These are phyloP conservation scores for Lacerta bilineata DNA, from an alignment of 2,797 vertebrate genomes.

Conservation along the genomic window DNA sequence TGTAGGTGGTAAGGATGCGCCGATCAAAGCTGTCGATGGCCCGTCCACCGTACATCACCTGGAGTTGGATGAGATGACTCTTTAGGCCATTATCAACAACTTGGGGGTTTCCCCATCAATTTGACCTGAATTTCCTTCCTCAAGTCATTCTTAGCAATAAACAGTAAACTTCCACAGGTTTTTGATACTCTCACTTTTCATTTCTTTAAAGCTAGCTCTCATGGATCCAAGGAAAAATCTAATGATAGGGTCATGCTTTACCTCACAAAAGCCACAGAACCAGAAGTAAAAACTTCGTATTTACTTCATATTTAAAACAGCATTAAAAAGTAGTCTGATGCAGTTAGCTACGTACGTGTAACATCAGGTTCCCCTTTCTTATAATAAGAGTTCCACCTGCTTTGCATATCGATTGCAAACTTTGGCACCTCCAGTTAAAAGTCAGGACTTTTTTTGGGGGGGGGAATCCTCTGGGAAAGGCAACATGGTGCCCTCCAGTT, in stretches of 20 bases:
- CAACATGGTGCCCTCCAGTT: too few species aligned
- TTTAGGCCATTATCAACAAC: background rate
- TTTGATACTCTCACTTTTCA: background rate
- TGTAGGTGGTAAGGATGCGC: conserved; percentile 91
- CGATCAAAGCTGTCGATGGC: conserved; percentile 96
- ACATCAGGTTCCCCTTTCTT: too few species aligned
- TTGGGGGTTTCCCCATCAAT: background rate
- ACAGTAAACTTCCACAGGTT: too few species aligned
- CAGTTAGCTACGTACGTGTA: too few species aligned
- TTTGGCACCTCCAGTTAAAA: background rate
- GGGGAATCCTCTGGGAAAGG: too few species aligned
- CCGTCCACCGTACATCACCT: conserved; percentile 98
- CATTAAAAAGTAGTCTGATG: too few species aligned
- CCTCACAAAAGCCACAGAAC: too few species aligned
- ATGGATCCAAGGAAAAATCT: background rate
- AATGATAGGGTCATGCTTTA: background rate
- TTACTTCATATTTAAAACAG: background rate
- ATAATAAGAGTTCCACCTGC: background rate
- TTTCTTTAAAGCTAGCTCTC: background rate
- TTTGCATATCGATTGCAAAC: background rate
- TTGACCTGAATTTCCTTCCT: background rate
- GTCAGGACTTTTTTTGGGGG: background rate
- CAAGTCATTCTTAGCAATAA: background rate
- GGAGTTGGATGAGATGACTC: rapidly evolving
- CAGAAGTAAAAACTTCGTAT: background rate